Evolutionary conservation across 1,140 invertebrate genomes (phyloP), one percentile per base, ranked within the genome.

Genomic region (Drosophila subpulchrella): DNA sequence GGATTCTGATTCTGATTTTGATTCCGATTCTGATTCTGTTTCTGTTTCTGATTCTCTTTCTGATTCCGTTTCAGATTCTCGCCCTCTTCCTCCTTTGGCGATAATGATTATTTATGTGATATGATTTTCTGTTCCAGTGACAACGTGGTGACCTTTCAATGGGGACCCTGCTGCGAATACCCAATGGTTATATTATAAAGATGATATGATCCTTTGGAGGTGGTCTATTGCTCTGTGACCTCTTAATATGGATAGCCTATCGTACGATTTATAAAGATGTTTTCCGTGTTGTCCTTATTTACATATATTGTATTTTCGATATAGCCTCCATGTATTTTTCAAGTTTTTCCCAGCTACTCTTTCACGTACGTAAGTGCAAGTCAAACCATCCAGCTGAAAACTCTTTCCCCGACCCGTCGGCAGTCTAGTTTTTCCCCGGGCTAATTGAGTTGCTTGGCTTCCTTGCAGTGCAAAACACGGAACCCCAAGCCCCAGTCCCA

Each of bases 371-470:
- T 39, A 13, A 20, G 10, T 20, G 10, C 12, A 4, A 41, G 24
- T 42, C 7, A 11, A 55, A 53, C 32, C 12, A 20, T 6, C 5
- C 50, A 51, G 32, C 15, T 20, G 2, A 17, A 11, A 44, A 55
- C 57, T 48, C 15, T 38, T 41, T 8, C 11, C 44, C 8, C 3
- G 3, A 47, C 13, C 17, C 42, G 24, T 4, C 44, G 56, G 13
- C 48, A 70, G 32, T 55, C 78, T 78, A 63, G 55, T 66, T 63
- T 65, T 30, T 53, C 13, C 11, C 48, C 47, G 20, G 73, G 79
- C 84, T 88, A 83, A 88, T 88, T 88, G 79, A 88, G 83, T 88
- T 88, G 84, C 83, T 88, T 88, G 83, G 83, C 83, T 88, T 89
- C 84, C 81, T 70, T 50, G 47, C 34, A 24, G 32, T 39, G 17